These are phyloP conservation scores for Scaptomyza cyrtandrae DNA, from an alignment of 2,888 invertebrate species.

Conservation along the genomic window DNA sequence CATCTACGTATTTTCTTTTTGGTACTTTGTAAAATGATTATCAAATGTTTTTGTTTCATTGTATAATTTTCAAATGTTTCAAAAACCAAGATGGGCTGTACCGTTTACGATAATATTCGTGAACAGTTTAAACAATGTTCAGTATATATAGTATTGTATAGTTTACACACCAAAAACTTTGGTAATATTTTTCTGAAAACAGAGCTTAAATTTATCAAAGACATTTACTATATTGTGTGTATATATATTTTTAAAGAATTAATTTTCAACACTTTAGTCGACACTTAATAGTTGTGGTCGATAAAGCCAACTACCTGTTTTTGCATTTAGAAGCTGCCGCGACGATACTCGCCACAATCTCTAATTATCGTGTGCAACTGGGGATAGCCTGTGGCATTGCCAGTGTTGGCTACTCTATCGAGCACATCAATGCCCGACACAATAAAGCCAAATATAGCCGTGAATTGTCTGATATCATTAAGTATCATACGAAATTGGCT, in stretches of 20 bases:
- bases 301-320: background rate
- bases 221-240: background rate
- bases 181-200: too few relatives aligned
- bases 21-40: conserved; percentile 39
- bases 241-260: background rate
- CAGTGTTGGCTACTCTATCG: background rate
- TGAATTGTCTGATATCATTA: background rate
- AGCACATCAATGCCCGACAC: conserved; percentile 11
- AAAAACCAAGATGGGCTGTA: background rate
- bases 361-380: background rate
- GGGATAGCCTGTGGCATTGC: background rate
- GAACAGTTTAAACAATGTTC: background rate
- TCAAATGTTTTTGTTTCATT: conserved; percentile 23
- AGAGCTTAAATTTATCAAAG: conserved; percentile 2
- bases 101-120: background rate
- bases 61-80: background rate
- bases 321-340: background rate
- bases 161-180: background rate
- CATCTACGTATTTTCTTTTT: background rate
- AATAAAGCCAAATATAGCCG: conserved; percentile 20
- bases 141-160: background rate
- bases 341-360: conserved; percentile 9
- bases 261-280: background rate
- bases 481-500: conserved; percentile 22
- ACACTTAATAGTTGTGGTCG: background rate